Evolutionary conservation across 2,113 vertebrate genomes (phyloP).

Genomic region (Phalacrocorax carbo): DNA sequence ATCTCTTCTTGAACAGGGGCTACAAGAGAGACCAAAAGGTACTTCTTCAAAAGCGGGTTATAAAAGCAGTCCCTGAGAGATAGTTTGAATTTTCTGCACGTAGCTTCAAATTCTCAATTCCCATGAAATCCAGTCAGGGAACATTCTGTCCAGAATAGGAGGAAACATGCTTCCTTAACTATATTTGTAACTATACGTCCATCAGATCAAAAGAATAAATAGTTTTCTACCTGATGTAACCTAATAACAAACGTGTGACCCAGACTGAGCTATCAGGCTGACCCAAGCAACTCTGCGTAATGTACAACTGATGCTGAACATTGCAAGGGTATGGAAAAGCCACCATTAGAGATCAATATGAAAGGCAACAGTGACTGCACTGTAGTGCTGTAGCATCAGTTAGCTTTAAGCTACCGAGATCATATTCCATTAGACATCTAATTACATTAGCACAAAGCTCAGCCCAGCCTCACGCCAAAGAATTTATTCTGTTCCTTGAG

Average conservation of each 20-base stretch:
- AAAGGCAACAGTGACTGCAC: neutral
- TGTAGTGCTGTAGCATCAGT: neutral
- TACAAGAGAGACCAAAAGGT: neutral
- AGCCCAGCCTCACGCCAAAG: neutral
- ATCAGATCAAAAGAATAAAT: neutral
- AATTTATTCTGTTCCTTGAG: neutral
- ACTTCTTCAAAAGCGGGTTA: neutral
- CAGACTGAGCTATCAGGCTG: neutral
- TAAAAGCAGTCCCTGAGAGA: neutral
- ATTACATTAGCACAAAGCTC: neutral
- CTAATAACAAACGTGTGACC: neutral
- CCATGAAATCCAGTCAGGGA: neutral
- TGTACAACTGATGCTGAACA: neutral
- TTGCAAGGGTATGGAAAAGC: neutral
- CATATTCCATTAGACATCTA: neutral
- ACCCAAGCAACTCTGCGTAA: neutral
- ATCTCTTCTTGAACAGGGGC: neutral
- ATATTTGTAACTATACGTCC: neutral
- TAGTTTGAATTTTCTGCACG: neutral
- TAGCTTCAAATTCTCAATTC: neutral
- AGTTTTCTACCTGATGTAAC: neutral
- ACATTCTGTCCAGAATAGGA: neutral
- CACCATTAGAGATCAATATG: accelerated
- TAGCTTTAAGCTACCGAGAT: neutral
- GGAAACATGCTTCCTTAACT: neutral